Evolutionary conservation across 2,113 vertebrate species (phyloP).

Genomic region (Corythaixoides concolor): DNA sequence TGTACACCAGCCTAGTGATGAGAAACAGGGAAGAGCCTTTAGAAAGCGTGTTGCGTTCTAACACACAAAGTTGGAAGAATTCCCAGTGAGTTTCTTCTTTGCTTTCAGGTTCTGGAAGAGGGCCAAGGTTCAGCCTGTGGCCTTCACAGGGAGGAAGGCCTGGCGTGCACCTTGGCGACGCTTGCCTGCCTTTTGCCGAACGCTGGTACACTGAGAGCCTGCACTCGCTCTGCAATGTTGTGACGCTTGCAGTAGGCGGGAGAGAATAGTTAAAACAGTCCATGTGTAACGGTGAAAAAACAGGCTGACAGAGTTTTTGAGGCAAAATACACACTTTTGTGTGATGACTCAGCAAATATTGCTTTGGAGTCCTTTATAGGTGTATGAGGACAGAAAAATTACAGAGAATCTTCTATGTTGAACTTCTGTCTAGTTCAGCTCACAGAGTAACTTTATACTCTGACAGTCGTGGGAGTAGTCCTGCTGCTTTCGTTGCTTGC

Average conservation of each 20-base stretch:
- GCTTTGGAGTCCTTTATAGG: background rate
- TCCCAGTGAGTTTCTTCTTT: background rate
- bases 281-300: background rate
- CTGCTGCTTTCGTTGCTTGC: background rate
- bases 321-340: background rate
- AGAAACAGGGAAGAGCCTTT: background rate
- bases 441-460: background rate
- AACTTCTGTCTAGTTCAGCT: background rate
- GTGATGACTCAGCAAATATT: background rate
- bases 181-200: background rate
- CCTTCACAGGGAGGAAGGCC: background rate
- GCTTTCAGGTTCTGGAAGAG: background rate
- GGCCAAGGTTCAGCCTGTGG: background rate
- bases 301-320: background rate
- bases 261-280: background rate
- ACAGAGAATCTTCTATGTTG: background rate
- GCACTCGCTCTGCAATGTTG: background rate
- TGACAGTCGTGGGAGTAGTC: background rate
- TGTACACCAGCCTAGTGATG: rapidly evolving
- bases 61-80: background rate
- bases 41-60: background rate
- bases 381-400: background rate
- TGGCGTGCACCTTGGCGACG: background rate
- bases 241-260: background rate
- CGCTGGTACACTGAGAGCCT: no score